Conservation (phyloP, 2,888 invertebrate genomes). For the Unio pictorum region DNA sequence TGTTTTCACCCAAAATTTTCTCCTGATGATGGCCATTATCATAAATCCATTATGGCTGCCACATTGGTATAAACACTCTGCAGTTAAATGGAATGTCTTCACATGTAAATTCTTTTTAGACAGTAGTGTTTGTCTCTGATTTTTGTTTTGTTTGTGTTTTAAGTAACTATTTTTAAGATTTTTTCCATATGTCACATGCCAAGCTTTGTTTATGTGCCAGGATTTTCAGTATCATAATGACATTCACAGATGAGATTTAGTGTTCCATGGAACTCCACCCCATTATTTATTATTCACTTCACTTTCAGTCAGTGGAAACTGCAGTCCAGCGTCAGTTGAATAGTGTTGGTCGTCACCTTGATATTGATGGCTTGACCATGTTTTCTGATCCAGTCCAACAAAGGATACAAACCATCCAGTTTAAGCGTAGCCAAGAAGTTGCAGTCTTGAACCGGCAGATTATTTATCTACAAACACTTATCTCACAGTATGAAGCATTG, state of each 20-base stretch:
- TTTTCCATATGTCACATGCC: no score
- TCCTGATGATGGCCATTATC: no score
- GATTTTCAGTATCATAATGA: no score
- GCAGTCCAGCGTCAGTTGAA: slow-evolving; percentile 43
- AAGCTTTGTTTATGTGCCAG: no score
- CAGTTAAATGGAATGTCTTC: background rate
- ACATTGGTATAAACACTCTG: no score
- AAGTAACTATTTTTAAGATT: no score
- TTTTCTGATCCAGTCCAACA: slow-evolving; percentile 82
- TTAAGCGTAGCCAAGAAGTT: slow-evolving; percentile 76
- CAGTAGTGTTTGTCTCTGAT: background rate
- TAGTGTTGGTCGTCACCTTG: slow-evolving; percentile 59
- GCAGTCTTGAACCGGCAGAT: slow-evolving; percentile 85
- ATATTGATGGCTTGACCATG: slow-evolving; percentile 80
- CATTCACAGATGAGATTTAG: background rate
- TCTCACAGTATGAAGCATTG: slow-evolving; percentile 74
- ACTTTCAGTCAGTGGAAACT: slow-evolving; percentile 40
- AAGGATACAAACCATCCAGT: slow-evolving; percentile 85
- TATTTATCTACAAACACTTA: slow-evolving; percentile 82
- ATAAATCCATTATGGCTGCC: no score
- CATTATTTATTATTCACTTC: background rate
- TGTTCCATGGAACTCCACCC: background rate
- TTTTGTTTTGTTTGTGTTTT: background rate
- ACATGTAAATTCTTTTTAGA: background rate
- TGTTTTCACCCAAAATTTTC: no score